Percentiles rank a stretch among this genome's conserved stretches.
These are phyloP conservation scores for Bergia sp. DNA, from an alignment of 92 coral and sea anemone genomes.

Conservation along the genomic window DNA sequence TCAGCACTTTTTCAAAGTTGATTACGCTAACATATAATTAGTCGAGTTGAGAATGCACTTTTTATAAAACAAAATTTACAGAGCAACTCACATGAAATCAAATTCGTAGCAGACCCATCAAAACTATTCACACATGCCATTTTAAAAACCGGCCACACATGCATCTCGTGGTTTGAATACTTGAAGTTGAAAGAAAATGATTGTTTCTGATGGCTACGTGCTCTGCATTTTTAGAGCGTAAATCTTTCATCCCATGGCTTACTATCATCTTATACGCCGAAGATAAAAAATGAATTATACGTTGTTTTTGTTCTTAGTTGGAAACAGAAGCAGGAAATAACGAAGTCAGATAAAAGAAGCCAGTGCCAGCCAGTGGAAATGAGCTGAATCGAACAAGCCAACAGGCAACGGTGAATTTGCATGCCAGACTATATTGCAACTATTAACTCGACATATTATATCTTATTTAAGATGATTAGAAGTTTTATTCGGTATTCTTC, in stretches of 20 bases:
- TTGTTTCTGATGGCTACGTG: not conserved
- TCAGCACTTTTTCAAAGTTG: not conserved
- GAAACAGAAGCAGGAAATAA: slow-evolving; percentile 2
- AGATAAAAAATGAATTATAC: not conserved
- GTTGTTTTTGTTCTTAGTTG: too few species aligned
- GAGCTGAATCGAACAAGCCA: not conserved
- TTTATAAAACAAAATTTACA: not conserved
- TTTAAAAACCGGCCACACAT: not conserved
- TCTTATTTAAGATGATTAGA: not conserved
- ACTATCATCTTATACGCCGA: not conserved
- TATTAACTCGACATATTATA: not conserved
- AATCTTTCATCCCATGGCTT: not conserved
- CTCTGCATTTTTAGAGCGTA: not conserved
- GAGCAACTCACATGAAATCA: not conserved
- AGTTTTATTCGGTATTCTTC: not conserved
- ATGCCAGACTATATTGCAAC: not conserved
- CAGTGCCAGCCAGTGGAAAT: not conserved
- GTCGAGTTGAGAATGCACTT: not conserved
- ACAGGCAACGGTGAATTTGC: not conserved
- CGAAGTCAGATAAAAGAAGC: slow-evolving; percentile 16
- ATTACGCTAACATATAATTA: not conserved
- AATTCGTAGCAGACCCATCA: not conserved
- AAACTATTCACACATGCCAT: not conserved
- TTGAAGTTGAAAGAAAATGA: not conserved
- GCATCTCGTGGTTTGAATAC: not conserved